A percentile compares a stretch with the other conserved stretches of the same genome.
These are phyloP conservation scores for Enhydra lutris DNA, from an alignment of 2,113 vertebrate genomes.

Conservation along the genomic window DNA sequence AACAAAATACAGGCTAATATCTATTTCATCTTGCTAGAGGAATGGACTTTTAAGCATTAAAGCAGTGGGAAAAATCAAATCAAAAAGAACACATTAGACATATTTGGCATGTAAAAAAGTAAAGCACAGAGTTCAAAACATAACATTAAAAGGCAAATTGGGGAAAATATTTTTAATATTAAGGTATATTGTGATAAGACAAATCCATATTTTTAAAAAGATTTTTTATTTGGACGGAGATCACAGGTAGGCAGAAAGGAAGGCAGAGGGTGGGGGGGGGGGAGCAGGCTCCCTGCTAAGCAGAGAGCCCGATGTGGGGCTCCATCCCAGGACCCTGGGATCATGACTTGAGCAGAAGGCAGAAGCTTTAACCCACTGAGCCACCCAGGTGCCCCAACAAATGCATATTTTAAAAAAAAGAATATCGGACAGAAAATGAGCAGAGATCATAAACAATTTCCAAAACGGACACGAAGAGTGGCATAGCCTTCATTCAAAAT, in stretches of 20 bases:
- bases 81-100: neutral
- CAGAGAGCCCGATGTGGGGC: no score
- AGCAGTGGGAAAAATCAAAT: neutral
- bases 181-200: neutral
- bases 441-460: neutral
- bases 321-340: no score
- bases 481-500: neutral
- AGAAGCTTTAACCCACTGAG: no score
- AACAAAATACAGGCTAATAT: conserved; percentile 21
- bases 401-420: neutral
- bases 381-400: neutral
- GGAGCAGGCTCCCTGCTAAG: no score
- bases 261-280: no score
- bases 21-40: neutral
- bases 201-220: conserved; percentile 3
- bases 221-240: no score
- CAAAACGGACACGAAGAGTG: neutral
- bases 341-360: no score
- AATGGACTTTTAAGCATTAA: conserved; percentile 36
- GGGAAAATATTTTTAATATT: conserved; percentile 14
- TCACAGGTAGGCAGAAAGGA: no score
- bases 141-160: neutral
- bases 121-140: conserved; percentile 20
- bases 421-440: neutral
- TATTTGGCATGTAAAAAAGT: neutral